These are phyloP conservation scores for Hemitrygon akajei DNA, from an alignment of 2,797 vertebrate genomes.

Conservation along the genomic window DNA sequence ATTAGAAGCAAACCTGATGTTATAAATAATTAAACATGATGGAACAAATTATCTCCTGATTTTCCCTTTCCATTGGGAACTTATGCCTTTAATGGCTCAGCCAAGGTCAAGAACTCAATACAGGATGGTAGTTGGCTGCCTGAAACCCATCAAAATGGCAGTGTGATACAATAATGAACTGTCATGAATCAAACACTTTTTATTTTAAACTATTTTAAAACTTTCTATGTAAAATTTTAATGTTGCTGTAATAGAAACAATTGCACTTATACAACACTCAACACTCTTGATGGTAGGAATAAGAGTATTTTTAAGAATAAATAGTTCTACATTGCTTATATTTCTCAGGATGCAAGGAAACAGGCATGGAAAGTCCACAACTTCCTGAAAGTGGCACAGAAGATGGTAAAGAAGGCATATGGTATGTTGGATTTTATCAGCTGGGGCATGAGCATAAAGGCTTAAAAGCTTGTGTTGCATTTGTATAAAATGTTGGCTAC, in stretches of 20 bases:
- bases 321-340: neutral
- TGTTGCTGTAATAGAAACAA: neutral
- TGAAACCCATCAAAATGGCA: neutral
- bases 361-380: too few relatives aligned
- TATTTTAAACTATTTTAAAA: neutral
- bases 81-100: neutral
- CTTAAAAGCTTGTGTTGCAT: too few relatives aligned
- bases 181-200: neutral
- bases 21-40: neutral
- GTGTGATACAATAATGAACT: neutral
- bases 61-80: neutral
- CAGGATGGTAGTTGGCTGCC: too few relatives aligned
- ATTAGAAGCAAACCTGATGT: neutral
- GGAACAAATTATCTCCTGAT: neutral
- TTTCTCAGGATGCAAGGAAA: neutral
- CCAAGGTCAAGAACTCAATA: neutral
- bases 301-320: neutral
- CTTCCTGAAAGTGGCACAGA: too few relatives aligned
- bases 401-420: too few relatives aligned
- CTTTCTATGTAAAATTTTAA: neutral
- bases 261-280: neutral
- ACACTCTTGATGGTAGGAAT: too few relatives aligned
- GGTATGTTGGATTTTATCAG: too few relatives aligned
- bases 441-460: too few relatives aligned
- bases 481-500: too few relatives aligned